A percentile compares a stretch with the other conserved stretches of the same genome.
Conservation (phyloP, 2,797 vertebrate species). For the Ctenosaura bakeri region DNA sequence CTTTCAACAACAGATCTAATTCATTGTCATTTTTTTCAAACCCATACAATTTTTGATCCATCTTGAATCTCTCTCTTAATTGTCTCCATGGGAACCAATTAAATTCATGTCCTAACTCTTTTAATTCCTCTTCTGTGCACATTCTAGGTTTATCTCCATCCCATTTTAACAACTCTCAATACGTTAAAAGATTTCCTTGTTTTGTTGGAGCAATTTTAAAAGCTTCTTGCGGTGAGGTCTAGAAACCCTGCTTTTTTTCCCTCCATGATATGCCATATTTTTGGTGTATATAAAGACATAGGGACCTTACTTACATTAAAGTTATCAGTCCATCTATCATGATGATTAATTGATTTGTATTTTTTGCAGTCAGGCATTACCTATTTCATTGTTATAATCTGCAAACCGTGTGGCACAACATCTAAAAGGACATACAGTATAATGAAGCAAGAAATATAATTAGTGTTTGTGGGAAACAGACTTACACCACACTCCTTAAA, state of each 20-base stretch:
- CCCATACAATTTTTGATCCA: no score
- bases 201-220: no score
- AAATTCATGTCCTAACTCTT: no score
- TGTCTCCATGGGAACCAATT: no score
- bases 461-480: neutral
- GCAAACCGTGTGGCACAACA: neutral
- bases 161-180: no score
- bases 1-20: no score
- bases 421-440: slow-evolving; percentile 20
- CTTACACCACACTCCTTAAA: neutral
- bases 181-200: no score
- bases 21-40: no score
- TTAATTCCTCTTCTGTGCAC: no score
- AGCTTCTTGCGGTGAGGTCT: no score
- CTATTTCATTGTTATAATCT: slow-evolving; percentile 17
- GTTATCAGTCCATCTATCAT: slow-evolving; percentile 17
- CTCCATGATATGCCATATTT: neutral
- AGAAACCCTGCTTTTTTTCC: neutral
- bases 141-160: no score
- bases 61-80: no score
- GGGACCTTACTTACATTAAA: slow-evolving; percentile 5
- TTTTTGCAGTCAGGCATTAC: neutral
- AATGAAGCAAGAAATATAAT: slow-evolving; percentile 34
- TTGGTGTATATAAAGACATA: neutral
- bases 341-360: neutral